A percentile compares a stretch with the other conserved stretches of the same genome.
Conservation (phyloP, 2,888 invertebrate genomes). For the Willowsia nigromaculata region DNA sequence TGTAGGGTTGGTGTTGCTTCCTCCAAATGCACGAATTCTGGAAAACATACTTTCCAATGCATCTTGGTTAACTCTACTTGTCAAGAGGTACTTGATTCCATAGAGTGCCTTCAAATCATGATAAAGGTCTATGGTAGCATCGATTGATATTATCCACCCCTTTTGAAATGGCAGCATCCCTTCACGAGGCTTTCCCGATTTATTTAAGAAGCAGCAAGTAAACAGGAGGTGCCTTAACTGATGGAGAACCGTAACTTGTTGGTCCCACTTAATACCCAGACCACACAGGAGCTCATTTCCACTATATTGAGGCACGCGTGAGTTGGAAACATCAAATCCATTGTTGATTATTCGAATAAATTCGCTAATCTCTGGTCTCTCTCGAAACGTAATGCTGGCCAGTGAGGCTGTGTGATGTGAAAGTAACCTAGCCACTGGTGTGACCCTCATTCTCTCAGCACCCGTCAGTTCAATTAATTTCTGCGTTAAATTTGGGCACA, state of each 20-base stretch:
- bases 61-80: conserved; percentile 59
- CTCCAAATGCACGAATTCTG: conserved; percentile 51
- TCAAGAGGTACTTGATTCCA: conserved; percentile 40
- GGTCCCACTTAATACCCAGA: neutral
- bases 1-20: conserved; percentile 46
- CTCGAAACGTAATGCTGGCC: neutral
- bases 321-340: conserved; percentile 31
- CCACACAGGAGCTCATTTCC: neutral
- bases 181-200: neutral
- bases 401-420: neutral
- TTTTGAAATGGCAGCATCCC: conserved; percentile 9
- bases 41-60: conserved; percentile 66
- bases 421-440: neutral
- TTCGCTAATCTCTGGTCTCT: neutral
- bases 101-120: neutral
- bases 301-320: neutral
- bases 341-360: conserved; percentile 15
- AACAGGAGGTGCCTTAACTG: neutral
- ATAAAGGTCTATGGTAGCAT: neutral
- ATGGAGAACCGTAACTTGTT: neutral
- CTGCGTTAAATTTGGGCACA: conserved; percentile 1
- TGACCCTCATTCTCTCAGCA: conserved; percentile 33
- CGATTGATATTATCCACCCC: neutral
- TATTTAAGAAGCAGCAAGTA: neutral
- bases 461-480: neutral